phyloP scores from a whole-genome alignment of 2,113 vertebrate genomes.

The Sclerurus mexicanus region DNA sequence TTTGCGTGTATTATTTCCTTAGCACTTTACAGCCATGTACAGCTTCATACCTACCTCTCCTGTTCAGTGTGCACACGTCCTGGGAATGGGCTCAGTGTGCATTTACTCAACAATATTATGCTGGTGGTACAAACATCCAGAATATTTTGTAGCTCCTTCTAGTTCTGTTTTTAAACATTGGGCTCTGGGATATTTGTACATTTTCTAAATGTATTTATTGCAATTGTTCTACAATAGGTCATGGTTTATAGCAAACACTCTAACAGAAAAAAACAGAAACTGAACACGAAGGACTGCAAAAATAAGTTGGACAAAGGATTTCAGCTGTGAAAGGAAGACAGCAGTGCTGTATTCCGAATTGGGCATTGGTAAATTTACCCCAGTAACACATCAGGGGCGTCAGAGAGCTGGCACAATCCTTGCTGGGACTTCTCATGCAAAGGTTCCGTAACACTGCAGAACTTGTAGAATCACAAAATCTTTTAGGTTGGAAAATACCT shows the following conservation, averaged over 20 bases:
- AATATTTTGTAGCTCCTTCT: neutral
- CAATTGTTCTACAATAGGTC: neutral
- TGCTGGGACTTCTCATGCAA: neutral
- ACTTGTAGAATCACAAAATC: neutral
- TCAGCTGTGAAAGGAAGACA: neutral
- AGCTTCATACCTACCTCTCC: neutral
- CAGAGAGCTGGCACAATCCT: neutral
- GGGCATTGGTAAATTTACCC: neutral
- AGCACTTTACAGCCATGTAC: neutral
- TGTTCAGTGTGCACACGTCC: neutral
- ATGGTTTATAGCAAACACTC: neutral
- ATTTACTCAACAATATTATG: neutral
- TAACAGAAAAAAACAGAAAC: neutral
- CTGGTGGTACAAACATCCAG: neutral
- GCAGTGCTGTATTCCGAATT: neutral
- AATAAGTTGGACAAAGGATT: neutral
- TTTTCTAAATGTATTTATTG: neutral
- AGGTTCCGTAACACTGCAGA: neutral
- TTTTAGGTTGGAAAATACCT: neutral
- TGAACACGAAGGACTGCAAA: neutral
- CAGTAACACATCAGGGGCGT: neutral
- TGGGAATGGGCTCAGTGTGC: neutral
- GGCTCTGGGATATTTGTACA: neutral
- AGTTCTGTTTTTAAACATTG: neutral
- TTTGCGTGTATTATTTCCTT: neutral